Conservation (phyloP, 2,113 vertebrate genomes). For the Oncorhynchus nerka region DNA sequence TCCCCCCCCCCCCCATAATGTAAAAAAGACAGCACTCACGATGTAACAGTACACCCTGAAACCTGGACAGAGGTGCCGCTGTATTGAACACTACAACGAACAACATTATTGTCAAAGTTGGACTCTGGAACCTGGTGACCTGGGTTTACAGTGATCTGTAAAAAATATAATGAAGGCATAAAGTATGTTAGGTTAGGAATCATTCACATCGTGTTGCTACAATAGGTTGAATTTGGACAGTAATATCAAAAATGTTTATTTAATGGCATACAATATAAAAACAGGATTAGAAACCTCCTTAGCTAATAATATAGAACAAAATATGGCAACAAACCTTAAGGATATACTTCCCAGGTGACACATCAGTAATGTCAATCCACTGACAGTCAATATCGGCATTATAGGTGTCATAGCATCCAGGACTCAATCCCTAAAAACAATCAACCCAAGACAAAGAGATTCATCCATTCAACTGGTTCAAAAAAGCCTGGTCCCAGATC, state of each 20-base stretch:
- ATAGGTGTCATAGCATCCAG: constrained; percentile 78
- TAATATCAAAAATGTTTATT: neutral
- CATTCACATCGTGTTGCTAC: neutral
- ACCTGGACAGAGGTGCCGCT: constrained; percentile 71
- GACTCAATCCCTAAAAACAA: constrained; percentile 71
- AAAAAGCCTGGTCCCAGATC: neutral
- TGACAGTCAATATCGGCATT: constrained; percentile 80
- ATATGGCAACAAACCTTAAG: constrained; percentile 65
- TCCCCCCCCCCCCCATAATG: neutral
- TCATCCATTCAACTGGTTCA: too few relatives aligned
- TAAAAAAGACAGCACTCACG: constrained; percentile 48
- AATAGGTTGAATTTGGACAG: neutral
- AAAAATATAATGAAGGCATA: neutral
- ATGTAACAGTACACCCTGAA: constrained; percentile 68
- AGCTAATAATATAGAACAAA: neutral
- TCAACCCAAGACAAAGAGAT: neutral
- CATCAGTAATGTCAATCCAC: constrained; percentile 79
- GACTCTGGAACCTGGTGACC: constrained; percentile 75
- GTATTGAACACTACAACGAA: constrained; percentile 77
- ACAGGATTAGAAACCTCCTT: neutral
- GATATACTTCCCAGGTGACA: constrained; percentile 73
- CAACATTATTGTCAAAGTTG: constrained; percentile 77
- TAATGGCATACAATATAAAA: neutral
- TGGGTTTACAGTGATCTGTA: constrained; percentile 79
- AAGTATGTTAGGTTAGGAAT: neutral